Base-by-base conservation (phyloP, 2,888 invertebrate genomes). In the Auanema sp. region DNA sequence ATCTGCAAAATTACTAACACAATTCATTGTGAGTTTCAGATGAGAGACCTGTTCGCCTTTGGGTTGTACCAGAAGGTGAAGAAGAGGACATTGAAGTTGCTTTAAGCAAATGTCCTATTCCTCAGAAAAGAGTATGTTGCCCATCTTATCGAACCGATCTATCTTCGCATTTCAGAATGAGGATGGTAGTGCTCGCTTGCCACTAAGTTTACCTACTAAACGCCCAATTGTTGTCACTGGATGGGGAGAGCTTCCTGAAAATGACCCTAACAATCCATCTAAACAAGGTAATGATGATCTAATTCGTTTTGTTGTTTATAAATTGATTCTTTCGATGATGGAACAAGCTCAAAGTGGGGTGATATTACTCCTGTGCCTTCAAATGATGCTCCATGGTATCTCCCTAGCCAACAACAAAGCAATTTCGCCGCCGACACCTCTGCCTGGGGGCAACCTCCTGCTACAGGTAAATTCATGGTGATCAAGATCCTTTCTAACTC, bases 171-270 rank as follows among this genome's bases (percentile, higher is more conserved):
- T 66, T 42, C 54, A 66, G 66, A 60, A 59, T 12, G 72, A 72
- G 6, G 70, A 70, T 14, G 66, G 60, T 21, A 64, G 60, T 10
- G 50, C 65, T 12, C 68, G 74, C 1, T 58, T 67, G 49, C 65
- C 76, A 47, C 64, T 71, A 57, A 69, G 68, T 24, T 54, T 72
- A 10, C 71, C 72, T 23, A 57, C 68, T 5, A 75, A 72, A 42
- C 60, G 76, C 3, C 56, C 69, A 57, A 75, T 76, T 43, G 66
- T 76, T 0, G 71, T 69, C n/a, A 76, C 76, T 5, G 76, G 76
- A 33, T 76, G 76, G 76, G 76, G 72, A 65, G 74, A 75, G 44
- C 71, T 75, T 23, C 76, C 76, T 40, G 76, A 76, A 57, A 71
- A 76, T 41, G 76, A 76, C 55, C 74, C 76, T 25, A 76, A 76